These are phyloP conservation scores for Maccullochella peelii DNA, from an alignment of 2,113 vertebrate species.

Conservation along the genomic window DNA sequence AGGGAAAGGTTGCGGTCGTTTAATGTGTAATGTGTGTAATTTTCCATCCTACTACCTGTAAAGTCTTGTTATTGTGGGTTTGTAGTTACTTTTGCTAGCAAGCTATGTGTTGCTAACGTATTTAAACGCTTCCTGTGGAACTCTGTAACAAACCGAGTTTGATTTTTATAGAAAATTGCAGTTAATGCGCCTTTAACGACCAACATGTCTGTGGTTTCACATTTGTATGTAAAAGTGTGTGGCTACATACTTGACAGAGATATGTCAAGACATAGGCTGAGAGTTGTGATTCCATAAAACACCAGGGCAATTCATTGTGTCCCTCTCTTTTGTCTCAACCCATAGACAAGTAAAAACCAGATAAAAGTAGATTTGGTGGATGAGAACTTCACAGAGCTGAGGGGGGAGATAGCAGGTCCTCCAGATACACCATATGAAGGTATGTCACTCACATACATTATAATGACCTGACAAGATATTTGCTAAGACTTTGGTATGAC, in stretches of 20 bases:
- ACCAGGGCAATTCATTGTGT: constrained; percentile 5
- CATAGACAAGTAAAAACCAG: constrained; percentile 99
- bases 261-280: not conserved
- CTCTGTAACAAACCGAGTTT: not conserved
- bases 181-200: not conserved
- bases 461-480: not conserved
- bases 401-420: constrained; percentile 98
- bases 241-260: not conserved
- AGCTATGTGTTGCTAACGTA: constrained; percentile 30
- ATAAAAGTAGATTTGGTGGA: constrained; percentile 99
- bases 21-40: too few relatives aligned
- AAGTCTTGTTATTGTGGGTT: not conserved
- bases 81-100: constrained; percentile 39
- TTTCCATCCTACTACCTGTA: not conserved
- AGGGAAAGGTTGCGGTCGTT: not conserved
- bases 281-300: not conserved
- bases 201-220: not conserved
- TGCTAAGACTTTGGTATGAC: not conserved
- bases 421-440: constrained; percentile 99
- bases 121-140: not conserved
- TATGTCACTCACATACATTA: constrained; percentile 51
- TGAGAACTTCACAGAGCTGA: constrained; percentile 99
- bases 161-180: not conserved
- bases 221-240: not conserved
- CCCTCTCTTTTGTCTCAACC: constrained; percentile 77